A percentile compares a stretch with the other conserved stretches of the same genome.
These are phyloP conservation scores for Spilarctia lutea DNA, from an alignment of 2,888 invertebrate species.

Conservation along the genomic window DNA sequence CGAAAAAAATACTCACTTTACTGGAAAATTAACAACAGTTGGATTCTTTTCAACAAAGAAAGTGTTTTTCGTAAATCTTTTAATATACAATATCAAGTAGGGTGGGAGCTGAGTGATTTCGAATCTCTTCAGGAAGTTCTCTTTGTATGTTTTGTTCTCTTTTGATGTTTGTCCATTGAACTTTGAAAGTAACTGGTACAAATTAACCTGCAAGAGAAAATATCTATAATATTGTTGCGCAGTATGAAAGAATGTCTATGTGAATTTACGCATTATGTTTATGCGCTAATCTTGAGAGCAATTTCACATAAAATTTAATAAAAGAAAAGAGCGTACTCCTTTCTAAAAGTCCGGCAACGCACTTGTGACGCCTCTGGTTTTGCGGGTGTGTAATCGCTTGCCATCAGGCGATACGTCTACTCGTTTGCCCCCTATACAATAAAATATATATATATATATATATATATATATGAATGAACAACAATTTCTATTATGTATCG, in stretches of 20 bases:
- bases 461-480: neutral
- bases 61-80: constrained; percentile 99
- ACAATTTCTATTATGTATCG: neutral
- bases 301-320: no score
- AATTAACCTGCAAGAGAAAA: constrained; percentile 89
- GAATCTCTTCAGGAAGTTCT: constrained; percentile 98
- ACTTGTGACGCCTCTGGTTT: no score
- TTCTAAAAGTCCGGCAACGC: no score
- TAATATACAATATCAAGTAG: constrained; percentile 98
- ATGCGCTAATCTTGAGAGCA: neutral
- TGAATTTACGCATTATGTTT: neutral
- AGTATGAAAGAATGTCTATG: neutral
- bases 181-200: constrained; percentile 97
- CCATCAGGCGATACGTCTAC: no score
- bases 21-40: constrained; percentile 99
- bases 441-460: neutral
- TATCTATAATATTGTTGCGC: neutral
- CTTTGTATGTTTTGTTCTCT: constrained; percentile 99
- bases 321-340: no score
- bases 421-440: no score
- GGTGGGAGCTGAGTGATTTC: constrained; percentile 97
- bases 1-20: constrained; percentile 91
- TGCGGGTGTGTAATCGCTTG: no score
- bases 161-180: constrained; percentile 98
- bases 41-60: constrained; percentile 99